Percentiles rank a stretch among this genome's conserved stretches.
Evolutionary conservation across 2,888 invertebrate genomes (phyloP).

Genomic region (Aricia artaxerxes): DNA sequence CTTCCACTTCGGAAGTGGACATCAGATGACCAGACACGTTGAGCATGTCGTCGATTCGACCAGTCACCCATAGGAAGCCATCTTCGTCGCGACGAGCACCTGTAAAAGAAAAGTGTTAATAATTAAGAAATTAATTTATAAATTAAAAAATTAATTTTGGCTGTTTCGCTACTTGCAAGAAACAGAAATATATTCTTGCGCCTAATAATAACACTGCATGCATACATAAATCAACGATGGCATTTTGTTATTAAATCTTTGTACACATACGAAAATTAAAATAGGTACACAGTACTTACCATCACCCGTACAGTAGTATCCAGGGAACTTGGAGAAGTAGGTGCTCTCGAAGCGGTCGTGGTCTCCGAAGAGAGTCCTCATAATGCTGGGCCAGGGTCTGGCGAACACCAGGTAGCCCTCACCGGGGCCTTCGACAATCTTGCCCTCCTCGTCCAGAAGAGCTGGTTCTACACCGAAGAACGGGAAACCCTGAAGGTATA

Average conservation of each 20-base stretch:
- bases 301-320: constrained; percentile 98
- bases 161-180: no score
- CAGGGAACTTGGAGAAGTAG: constrained; percentile 97
- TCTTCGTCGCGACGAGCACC: constrained; percentile 95
- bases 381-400: constrained; percentile 98
- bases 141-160: no score
- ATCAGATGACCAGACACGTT: constrained; percentile 99
- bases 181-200: no score
- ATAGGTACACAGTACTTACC: constrained; percentile 77
- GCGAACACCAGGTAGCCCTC: constrained; percentile 97
- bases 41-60: constrained; percentile 98
- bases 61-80: constrained; percentile 98
- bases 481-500: constrained; percentile 88
- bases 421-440: constrained; percentile 90
- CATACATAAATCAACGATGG: no score
- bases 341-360: constrained; percentile 94
- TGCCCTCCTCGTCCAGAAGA: constrained; percentile 92
- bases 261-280: not conserved
- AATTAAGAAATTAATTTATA: no score
- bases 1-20: constrained; percentile 97
- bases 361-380: constrained; percentile 95
- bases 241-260: no score
- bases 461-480: constrained; percentile 98
- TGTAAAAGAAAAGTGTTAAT: constrained; percentile 55
- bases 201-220: no score